phyloP scores from a whole-genome alignment of 2,113 vertebrate genomes.

The Planiliza haematocheilus region DNA sequence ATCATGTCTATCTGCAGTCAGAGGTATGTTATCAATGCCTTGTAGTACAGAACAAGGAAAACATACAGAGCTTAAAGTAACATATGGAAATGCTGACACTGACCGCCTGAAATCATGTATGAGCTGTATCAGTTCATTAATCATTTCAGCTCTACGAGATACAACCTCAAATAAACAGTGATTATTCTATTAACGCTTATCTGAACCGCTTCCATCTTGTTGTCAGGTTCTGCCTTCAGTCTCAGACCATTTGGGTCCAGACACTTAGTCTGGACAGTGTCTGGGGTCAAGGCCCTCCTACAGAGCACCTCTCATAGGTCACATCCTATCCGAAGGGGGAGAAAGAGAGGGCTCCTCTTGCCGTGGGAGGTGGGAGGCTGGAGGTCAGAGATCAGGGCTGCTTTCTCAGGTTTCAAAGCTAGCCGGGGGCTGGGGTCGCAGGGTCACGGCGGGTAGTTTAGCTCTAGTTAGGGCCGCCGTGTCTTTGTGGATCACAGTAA shows the following conservation, averaged over 20 bases:
- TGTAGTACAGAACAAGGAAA: neutral
- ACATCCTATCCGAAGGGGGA: constrained; percentile 80
- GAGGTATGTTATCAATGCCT: constrained; percentile 26
- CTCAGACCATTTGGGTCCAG: constrained; percentile 61
- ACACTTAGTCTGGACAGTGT: constrained; percentile 83
- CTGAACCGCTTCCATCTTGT: constrained; percentile 51
- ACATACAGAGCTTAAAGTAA: neutral
- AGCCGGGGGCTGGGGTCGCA: constrained; percentile 59
- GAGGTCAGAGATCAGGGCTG: constrained; percentile 76
- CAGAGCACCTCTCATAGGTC: constrained; percentile 74
- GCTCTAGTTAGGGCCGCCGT: constrained; percentile 68
- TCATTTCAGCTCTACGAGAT: neutral
- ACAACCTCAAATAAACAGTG: neutral
- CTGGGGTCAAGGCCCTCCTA: constrained; percentile 79
- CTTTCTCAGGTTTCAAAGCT: constrained; percentile 85
- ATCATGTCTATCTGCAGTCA: constrained; percentile 21
- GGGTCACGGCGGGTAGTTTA: constrained; percentile 69
- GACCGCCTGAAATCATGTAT: too few relatives aligned
- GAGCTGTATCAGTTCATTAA: neutral
- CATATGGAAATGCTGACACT: neutral
- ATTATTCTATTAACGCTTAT: constrained; percentile 40
- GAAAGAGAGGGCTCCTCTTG: constrained; percentile 52
- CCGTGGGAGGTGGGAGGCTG: constrained; percentile 71
- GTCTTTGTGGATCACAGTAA: constrained; percentile 73
- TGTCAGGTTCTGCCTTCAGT: constrained; percentile 42